Evolutionary conservation across 2,113 vertebrate species (phyloP).

Genomic region (Paralichthys olivaceus): DNA sequence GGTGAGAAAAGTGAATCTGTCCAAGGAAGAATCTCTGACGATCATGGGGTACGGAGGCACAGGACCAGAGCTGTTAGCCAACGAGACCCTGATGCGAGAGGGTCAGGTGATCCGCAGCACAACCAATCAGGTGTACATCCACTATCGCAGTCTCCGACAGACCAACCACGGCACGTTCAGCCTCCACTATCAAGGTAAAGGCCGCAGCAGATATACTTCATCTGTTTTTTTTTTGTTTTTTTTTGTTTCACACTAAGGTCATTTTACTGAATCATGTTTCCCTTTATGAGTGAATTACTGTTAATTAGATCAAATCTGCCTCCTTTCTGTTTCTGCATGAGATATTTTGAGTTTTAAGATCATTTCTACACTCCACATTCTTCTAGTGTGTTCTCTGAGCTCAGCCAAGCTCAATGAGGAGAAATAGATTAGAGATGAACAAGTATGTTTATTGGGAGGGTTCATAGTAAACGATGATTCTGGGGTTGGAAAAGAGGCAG

Average conservation of each 20-base stretch:
- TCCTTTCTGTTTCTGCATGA: too few relatives aligned
- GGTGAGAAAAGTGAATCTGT: slow-evolving; percentile 91
- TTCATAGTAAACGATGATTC: too few relatives aligned
- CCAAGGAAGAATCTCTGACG: slow-evolving; percentile 88
- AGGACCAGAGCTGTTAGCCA: slow-evolving; percentile 86
- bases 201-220: neutral
- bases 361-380: too few relatives aligned
- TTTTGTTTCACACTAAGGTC: neutral
- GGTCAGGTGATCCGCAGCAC: slow-evolving; percentile 93
- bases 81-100: slow-evolving; percentile 90
- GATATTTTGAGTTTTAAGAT: too few relatives aligned
- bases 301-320: neutral
- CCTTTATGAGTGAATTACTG: neutral
- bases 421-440: too few relatives aligned
- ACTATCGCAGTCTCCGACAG: slow-evolving; percentile 88
- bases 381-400: too few relatives aligned
- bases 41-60: slow-evolving; percentile 86
- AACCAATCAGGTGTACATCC: slow-evolving; percentile 90
- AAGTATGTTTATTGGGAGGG: too few relatives aligned
- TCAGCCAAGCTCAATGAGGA: too few relatives aligned
- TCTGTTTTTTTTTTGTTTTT: too few relatives aligned
- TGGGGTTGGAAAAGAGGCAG: too few relatives aligned
- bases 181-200: slow-evolving; percentile 91
- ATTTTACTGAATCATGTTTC: neutral
- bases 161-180: slow-evolving; percentile 87